Percentiles rank a stretch among this genome's conserved stretches.
Conservation (phyloP, 2,113 vertebrate genomes). For the Polyodon spathula region DNA sequence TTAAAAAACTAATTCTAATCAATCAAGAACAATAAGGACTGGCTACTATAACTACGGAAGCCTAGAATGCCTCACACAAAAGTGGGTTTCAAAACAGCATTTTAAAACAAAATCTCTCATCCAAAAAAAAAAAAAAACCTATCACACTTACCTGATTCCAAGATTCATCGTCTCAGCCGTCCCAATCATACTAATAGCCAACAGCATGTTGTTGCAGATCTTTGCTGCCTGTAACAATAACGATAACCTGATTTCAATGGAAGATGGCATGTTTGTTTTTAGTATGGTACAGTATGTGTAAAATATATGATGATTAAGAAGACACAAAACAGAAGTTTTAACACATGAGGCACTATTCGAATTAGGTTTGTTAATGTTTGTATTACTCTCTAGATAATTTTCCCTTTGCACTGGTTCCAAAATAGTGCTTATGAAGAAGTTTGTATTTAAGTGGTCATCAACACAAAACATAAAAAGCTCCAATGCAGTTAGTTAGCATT, state of each 20-base stretch:
- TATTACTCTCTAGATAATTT: neutral
- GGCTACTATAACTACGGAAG: too few relatives aligned
- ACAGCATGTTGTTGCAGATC: constrained; percentile 98
- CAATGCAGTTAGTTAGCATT: too few relatives aligned
- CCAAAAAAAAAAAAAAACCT: neutral
- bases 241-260: neutral
- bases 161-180: constrained; percentile 96
- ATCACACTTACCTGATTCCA: constrained; percentile 79
- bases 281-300: neutral
- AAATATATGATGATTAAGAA: neutral
- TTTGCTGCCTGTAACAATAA: constrained; percentile 77
- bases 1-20: too few relatives aligned
- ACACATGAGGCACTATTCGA: too few relatives aligned
- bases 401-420: neutral
- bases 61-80: too few relatives aligned
- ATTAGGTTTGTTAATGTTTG: neutral
- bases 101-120: too few relatives aligned
- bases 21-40: too few relatives aligned
- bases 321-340: too few relatives aligned
- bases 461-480: too few relatives aligned
- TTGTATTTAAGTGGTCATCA: too few relatives aligned
- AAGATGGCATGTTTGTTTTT: neutral
- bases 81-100: too few relatives aligned
- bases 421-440: too few relatives aligned
- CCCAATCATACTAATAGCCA: constrained; percentile 95